Base-by-base conservation (phyloP, 2,888 invertebrate genomes). In the Heliconius ismenius region DNA sequence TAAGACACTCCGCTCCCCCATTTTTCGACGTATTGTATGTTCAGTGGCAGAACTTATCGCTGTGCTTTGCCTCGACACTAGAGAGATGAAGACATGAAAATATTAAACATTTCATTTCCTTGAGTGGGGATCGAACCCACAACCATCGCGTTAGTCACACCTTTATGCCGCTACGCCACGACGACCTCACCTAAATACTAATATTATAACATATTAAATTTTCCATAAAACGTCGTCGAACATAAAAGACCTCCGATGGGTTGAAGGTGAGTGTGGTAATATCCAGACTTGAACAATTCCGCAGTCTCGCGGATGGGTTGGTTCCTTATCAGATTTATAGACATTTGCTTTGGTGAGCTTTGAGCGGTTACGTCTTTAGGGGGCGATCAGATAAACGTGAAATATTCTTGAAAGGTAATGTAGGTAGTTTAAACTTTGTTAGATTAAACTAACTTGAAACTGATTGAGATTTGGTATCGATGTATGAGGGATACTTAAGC, bases 281-380 rank as follows among this genome's bases (percentile, higher is more conserved):
- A 68, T 43, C 62, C 67, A 62, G 72, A 78, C 39, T 78, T 78
- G 67, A 75, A 60, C 67, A 78, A 67, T 75, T 78, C 67, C 60
- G 76, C 39, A 67, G 64, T 75, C 65, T 78, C 26, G 76, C 72
- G 77, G 74, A 49, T 67, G 62, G 75, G 70, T 78, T 67, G 77
- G 73, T 49, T 75, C 73, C 62, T 75, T 78, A 78, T 78, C 77
- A 78, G 75, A 78, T 78, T 78, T 75, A 75, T 78, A 74, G 77
- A 67, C 72, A 49, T 67, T 76, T 73, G 73, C 73, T 63, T 43
- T 70, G 65, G 65, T 76, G 60, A 67, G 73, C 32, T 76, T 67
- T 65, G 72, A 76, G 58, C 65, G 67, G 54, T 73, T 76, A 43
- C 72, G 76, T 72, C 64, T 76, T 76, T 73, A 76, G 72, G 76